Base-by-base conservation (phyloP, 2,888 invertebrate genomes). In the Lepidochrysops patricia region DNA sequence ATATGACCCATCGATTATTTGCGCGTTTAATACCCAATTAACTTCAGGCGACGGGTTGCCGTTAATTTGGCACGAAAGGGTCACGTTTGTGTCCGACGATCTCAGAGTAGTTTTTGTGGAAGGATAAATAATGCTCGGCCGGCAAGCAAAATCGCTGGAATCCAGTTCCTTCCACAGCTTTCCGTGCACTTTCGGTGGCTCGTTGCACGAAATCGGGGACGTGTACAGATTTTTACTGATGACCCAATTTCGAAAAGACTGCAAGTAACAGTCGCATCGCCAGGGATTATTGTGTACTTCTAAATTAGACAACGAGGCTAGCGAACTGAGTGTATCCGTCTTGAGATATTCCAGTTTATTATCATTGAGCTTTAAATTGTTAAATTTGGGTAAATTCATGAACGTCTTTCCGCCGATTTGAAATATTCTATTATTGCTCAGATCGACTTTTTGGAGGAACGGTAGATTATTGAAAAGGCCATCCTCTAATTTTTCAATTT, bases 241-340 rank as follows among this genome's bases (percentile, higher is more conserved):
- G 12, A 93, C 92, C 91, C 94, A 96, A 72, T 95, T 93, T 52
- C 96, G 92, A 67, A 97, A 95, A 15, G 91, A 91, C 72, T 95
- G 93, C 59, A 97, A 84, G 64, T 93, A 92, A 72, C 97, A 97
- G 73, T 97, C 96, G 74, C 97, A 97, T 63, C 94, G 91, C 97
- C 97, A 97, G 0, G 94, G 95, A 76, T 97, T 97, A 63, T 93
- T 93, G 65, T 93, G 92, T 0, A 97, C 88, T 60, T 94, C 94
- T 49, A 97, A 84, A 70, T 94, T 94, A 26, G 92, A 91, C 58
- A 97, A 79, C 64, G 92, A 93, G 1, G 91, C 89, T 58, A 96
- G 81, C 32, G 91, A 90, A 60, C 90, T 89, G 61, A 96, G 91
- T 4, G 93, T 91, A 62, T 93, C 92, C 54, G 91, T 86, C 70